Evolutionary conservation across 1,140 invertebrate genomes (phyloP).

Genomic region (Chelonus insularis): DNA sequence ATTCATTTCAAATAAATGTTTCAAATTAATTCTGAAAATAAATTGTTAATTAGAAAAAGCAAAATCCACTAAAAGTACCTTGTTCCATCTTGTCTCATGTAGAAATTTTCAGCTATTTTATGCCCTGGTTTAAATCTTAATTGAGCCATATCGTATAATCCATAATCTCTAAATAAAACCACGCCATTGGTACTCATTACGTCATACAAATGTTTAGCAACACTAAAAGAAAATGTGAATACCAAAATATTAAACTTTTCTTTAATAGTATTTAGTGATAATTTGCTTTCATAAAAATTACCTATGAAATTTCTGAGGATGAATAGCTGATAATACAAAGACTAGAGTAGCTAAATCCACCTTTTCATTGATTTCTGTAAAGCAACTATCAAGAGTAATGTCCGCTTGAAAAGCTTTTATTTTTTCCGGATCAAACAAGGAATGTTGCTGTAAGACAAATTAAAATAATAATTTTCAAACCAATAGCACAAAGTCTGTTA

Average conservation of each 20-base stretch:
- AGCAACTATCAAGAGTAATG: constrained; percentile 67
- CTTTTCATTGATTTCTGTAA: constrained; percentile 60
- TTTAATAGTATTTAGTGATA: constrained; percentile 21
- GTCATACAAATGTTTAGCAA: constrained; percentile 70
- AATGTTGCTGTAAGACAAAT: constrained; percentile 44
- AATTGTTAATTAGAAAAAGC: neutral
- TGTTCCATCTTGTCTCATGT: constrained; percentile 96
- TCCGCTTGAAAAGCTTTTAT: constrained; percentile 80
- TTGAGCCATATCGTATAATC: constrained; percentile 97
- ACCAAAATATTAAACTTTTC: neutral
- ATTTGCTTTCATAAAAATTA: constrained; percentile 29
- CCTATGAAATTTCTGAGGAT: constrained; percentile 75
- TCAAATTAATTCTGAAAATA: neutral
- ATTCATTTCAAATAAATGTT: neutral
- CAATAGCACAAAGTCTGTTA: neutral
- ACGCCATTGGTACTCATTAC: constrained; percentile 80
- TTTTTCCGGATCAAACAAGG: constrained; percentile 64
- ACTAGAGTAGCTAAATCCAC: constrained; percentile 74
- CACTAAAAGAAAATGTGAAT: constrained; percentile 43
- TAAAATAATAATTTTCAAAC: constrained; percentile 7
- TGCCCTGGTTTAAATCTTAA: constrained; percentile 89
- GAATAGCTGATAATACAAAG: constrained; percentile 80
- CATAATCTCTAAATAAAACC: constrained; percentile 94
- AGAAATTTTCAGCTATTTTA: constrained; percentile 94
- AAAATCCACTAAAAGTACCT: too few relatives aligned